Evolutionary conservation across 2,888 invertebrate species (phyloP).

Genomic region (Tachina grossa): DNA sequence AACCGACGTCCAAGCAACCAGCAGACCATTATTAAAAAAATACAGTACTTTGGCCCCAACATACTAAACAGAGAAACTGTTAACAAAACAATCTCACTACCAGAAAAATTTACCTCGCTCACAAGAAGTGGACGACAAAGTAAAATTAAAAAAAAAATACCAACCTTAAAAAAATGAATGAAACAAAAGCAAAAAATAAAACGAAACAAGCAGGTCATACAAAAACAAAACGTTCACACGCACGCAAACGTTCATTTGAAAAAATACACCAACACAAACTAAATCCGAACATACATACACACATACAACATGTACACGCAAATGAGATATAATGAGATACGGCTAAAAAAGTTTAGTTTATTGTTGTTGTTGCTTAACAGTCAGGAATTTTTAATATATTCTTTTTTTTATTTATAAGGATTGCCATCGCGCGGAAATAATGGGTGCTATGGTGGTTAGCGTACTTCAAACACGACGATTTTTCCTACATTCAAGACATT

Average conservation of each 20-base stretch:
- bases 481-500: no score
- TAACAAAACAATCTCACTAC: not conserved
- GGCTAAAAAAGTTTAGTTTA: conserved; percentile 70
- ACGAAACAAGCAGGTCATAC: conserved; percentile 58
- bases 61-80: conserved; percentile 45
- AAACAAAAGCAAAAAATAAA: conserved; percentile 18
- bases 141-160: not conserved
- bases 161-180: conserved; percentile 18
- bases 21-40: conserved; percentile 19
- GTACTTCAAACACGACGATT: no score
- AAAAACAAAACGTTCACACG: conserved; percentile 38
- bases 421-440: conserved; percentile 35
- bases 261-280: conserved; percentile 1
- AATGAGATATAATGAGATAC: conserved; percentile 59
- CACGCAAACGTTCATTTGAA: not conserved
- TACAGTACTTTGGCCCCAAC: conserved; percentile 57
- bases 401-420: not conserved
- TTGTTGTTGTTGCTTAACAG: conserved; percentile 65
- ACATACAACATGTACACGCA: not conserved
- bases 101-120: not conserved
- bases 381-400: conserved; percentile 54
- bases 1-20: conserved; percentile 28
- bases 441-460: not conserved
- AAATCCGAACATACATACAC: not conserved
- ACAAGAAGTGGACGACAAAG: conserved; percentile 34